Base-by-base conservation (phyloP, 2,113 vertebrate species). In the Circaetus cinerascens region DNA sequence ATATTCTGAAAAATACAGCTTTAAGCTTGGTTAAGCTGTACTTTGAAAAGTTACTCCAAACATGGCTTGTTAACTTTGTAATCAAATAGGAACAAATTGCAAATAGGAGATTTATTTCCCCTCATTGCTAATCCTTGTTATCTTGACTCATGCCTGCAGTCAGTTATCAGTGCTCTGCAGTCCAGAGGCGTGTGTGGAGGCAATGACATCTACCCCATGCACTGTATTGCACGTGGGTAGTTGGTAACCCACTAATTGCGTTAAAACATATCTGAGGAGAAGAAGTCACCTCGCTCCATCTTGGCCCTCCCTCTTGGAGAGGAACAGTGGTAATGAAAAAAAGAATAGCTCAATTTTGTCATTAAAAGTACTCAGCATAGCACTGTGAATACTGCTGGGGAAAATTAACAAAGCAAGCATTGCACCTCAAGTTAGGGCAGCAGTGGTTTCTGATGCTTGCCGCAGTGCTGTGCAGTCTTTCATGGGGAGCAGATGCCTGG, bases 401-500 rank as follows among this genome's bases (percentile, higher is more conserved):
- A 64, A 66, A 51, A 51, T 9, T 15, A 66, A 8, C 10, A 64
- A 30, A n/a, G 21, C 0, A 1, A 26, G 16, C 8, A 2, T 3
- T 60, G 26, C n/a, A 7, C 6, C 46, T 77, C 12, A 17, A 0
- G 16, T 29, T n/a, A 17, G 56, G 51, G 56, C 43, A 59, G 72
- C 6, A 11, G 56, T 1, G 10, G n/a, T 41, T 95, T 30, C 63
- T 69, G 41, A 15, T 71, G 50, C 34, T 77, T 55, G 5, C 3
- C 41, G n/a, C 27, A 2, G 32, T 57, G 71, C 79, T 83, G 19
- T 63, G 63, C 20, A 27, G 40, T 6, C 29, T 57, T 73, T 16
- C 21, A 2, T 8, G 48, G 45, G 40, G 38, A 69, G 16, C 38
- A 63, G 32, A 4, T 45, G 29, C 18, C 13, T 77, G 64, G 22